A percentile compares a stretch with the other conserved stretches of the same genome.
Evolutionary conservation across 2,797 vertebrate species (phyloP).

Genomic region (Acanthiza pusilla): DNA sequence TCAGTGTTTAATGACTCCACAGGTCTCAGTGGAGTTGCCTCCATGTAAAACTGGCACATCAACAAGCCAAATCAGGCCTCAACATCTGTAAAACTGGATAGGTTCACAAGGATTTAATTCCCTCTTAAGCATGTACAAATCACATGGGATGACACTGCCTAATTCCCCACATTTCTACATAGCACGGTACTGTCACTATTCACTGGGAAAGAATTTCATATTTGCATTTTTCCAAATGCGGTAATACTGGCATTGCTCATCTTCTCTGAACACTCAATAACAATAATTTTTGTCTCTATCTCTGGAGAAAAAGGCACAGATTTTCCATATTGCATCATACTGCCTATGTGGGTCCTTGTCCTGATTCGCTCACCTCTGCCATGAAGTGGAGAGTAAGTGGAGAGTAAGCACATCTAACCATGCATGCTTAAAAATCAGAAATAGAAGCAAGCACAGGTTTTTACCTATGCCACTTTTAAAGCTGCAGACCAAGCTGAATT

Average conservation of each 20-base stretch:
- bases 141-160: constrained; percentile 44
- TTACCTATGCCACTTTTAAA: neutral
- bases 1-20: neutral
- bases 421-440: neutral
- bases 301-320: neutral
- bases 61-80: neutral
- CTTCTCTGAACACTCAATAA: neutral
- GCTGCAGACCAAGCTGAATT: neutral
- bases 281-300: neutral
- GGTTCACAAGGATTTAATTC: constrained; percentile 44
- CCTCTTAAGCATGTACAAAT: constrained; percentile 22
- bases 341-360: neutral
- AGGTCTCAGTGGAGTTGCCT: constrained; percentile 22
- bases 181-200: neutral
- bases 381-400: neutral
- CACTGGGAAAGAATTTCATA: constrained; percentile 53
- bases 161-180: constrained; percentile 39
- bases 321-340: neutral
- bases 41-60: constrained; percentile 6
- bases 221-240: constrained; percentile 36
- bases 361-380: neutral
- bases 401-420: neutral
- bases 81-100: constrained; percentile 26
- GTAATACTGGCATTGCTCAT: constrained; percentile 17
- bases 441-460: neutral